Evolutionary conservation across 2,888 invertebrate genomes (phyloP).

Genomic region (Adineta ricciae): DNA sequence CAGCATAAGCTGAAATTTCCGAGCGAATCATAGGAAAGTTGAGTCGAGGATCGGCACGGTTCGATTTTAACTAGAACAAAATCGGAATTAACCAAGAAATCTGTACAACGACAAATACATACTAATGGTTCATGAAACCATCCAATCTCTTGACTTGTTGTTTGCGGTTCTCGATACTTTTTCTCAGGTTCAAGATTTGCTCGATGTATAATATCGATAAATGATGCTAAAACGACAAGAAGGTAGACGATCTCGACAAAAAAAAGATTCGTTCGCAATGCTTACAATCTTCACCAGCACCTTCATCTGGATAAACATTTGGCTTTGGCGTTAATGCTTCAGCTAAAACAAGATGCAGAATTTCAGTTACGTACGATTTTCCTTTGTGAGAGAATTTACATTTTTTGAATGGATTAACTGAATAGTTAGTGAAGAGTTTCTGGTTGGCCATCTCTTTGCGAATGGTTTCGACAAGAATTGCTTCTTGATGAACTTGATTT

Average conservation of each 20-base stretch:
- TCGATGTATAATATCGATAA: slow-evolving; percentile 42
- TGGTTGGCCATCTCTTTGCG: slow-evolving; percentile 44
- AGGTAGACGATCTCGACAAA: background rate
- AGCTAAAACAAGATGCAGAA: slow-evolving; percentile 36
- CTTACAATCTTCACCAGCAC: slow-evolving; percentile 46
- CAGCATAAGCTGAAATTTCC: slow-evolving; percentile 48
- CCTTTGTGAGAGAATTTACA: slow-evolving; percentile 39
- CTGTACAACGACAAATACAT: slow-evolving; percentile 37
- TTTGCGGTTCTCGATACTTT: slow-evolving; percentile 45
- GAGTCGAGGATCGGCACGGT: slow-evolving; percentile 42
- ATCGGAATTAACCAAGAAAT: too few relatives aligned
- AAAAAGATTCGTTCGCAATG: background rate
- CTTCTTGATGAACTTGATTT: slow-evolving; percentile 48
- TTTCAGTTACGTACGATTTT: background rate
- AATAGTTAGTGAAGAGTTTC: slow-evolving; percentile 47
- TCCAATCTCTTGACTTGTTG: slow-evolving; percentile 48
- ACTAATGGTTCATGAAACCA: slow-evolving; percentile 50
- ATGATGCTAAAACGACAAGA: background rate
- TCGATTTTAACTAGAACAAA: slow-evolving; percentile 41
- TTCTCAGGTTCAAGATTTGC: slow-evolving; percentile 46
- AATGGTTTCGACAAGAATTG: slow-evolving; percentile 48
- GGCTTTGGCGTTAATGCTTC: slow-evolving; percentile 47
- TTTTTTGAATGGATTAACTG: slow-evolving; percentile 48
- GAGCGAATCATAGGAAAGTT: slow-evolving; percentile 41
- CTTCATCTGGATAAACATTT: slow-evolving; percentile 45